Percentiles rank a stretch among this genome's conserved stretches.
Conservation (phyloP, 1,140 invertebrate species). For the Propsilocerus akamusi region DNA sequence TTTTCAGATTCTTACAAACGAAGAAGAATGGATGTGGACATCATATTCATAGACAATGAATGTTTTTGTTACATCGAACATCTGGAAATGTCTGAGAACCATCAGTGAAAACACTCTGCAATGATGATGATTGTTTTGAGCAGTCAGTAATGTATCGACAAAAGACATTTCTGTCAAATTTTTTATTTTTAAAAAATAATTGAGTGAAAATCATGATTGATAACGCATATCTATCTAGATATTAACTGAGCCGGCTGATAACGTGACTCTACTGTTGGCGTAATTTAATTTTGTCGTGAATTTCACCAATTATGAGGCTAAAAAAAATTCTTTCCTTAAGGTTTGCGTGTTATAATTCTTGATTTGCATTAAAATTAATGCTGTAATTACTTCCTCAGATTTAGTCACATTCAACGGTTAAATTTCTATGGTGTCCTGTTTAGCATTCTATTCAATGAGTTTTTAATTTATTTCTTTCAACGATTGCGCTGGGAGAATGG, state of each 20-base stretch:
- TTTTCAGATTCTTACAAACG: neutral
- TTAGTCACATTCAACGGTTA: neutral
- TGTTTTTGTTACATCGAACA: neutral
- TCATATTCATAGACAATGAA: neutral
- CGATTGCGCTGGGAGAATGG: constrained; percentile 30
- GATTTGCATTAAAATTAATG: neutral
- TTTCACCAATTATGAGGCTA: neutral
- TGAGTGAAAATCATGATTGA: neutral
- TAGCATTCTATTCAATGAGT: constrained; percentile 14
- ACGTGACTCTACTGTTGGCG: neutral
- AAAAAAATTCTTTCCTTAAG: neutral
- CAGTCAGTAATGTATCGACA: neutral
- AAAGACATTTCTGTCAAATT: neutral
- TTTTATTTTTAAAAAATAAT: neutral
- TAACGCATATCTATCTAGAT: neutral
- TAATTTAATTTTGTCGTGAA: neutral
- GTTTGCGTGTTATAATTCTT: neutral
- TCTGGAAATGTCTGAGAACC: neutral
- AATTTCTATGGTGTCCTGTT: neutral
- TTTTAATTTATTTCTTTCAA: constrained; percentile 26
- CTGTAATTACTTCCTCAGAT: neutral
- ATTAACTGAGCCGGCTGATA: neutral
- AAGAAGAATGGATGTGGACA: neutral
- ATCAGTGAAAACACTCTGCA: too few species aligned
- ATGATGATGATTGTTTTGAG: neutral